Conservation (phyloP, 2,888 invertebrate genomes). For the Syrphus vitripennis region DNA sequence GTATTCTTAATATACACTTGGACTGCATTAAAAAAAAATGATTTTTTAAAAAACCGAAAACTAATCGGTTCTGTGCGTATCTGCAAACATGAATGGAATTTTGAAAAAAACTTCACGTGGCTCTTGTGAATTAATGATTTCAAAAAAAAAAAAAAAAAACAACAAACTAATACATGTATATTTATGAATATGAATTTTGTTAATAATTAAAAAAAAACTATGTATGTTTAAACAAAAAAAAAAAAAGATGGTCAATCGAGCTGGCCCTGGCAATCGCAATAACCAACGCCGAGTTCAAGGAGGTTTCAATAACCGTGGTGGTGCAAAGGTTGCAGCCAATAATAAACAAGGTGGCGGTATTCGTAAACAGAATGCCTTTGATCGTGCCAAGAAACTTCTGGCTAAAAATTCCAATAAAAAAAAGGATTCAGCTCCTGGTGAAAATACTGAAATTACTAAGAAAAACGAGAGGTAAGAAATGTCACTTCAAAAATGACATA, state of each 20-base stretch:
- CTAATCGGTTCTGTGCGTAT: slow-evolving; percentile 48
- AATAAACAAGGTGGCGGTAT: slow-evolving; percentile 81
- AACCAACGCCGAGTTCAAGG: slow-evolving; percentile 78
- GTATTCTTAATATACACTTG: slow-evolving; percentile 25
- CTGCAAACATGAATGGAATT: slow-evolving; percentile 12
- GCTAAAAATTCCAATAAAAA: slow-evolving; percentile 82
- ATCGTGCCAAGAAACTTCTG: slow-evolving; percentile 82
- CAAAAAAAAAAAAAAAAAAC: slow-evolving; percentile 19
- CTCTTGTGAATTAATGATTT: slow-evolving; percentile 62
- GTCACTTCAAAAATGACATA: slow-evolving; percentile 73
- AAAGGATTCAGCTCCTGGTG: slow-evolving; percentile 81
- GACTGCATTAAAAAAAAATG: slow-evolving; percentile 9
- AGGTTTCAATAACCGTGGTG: slow-evolving; percentile 81
- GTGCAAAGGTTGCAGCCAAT: slow-evolving; percentile 78
- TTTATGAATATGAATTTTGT: slow-evolving; percentile 52
- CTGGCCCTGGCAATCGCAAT: slow-evolving; percentile 78
- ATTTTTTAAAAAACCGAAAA: slow-evolving; percentile 10
- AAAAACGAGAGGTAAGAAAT: slow-evolving; percentile 81
- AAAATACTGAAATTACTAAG: slow-evolving; percentile 77
- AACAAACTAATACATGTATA: slow-evolving; percentile 3
- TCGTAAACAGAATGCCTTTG: slow-evolving; percentile 82
- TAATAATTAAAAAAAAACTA: slow-evolving; percentile 25
- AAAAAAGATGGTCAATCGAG: slow-evolving; percentile 81
- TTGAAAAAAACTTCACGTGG: slow-evolving; percentile 57
- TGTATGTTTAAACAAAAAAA: slow-evolving; percentile 51